Percentiles rank a stretch among this genome's conserved stretches.
Conservation (phyloP, 2,888 invertebrate species). For the Pardosa pseudoannulata region DNA sequence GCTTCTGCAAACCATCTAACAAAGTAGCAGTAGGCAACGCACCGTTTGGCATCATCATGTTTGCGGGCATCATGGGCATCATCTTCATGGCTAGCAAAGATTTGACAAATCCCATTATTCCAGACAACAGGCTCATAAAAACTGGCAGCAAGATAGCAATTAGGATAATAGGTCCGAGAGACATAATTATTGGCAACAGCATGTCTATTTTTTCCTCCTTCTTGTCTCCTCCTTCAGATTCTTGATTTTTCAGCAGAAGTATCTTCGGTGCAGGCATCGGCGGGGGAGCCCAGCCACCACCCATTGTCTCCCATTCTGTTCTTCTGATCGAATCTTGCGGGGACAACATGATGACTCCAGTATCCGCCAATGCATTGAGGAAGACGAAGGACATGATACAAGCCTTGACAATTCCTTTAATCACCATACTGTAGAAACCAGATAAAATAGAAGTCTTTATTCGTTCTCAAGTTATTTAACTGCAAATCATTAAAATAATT, state of each 20-base stretch:
- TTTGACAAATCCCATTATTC: constrained; percentile 57
- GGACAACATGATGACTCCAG: not conserved
- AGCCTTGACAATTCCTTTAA: constrained; percentile 1
- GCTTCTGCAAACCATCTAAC: not conserved
- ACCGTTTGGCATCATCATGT: constrained; percentile 17
- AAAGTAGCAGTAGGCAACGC: not conserved
- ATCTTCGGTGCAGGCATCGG: constrained; percentile 28
- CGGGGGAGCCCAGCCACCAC: constrained; percentile 17
- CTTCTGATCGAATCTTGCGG: constrained; percentile 16
- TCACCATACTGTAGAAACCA: constrained; percentile 32
- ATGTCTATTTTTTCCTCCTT: constrained; percentile 47
- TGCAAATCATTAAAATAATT: not conserved
- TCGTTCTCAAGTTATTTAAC: not conserved
- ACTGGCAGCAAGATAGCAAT: constrained; percentile 50
- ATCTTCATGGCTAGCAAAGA: constrained; percentile 51
- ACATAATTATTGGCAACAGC: constrained; percentile 44
- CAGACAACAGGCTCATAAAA: constrained; percentile 54
- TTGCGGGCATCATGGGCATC: constrained; percentile 22
- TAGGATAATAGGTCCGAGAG: constrained; percentile 50
- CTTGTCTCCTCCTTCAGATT: not conserved
- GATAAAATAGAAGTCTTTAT: constrained; percentile 19
- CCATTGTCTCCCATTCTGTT: constrained; percentile 40
- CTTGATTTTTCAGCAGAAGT: constrained; percentile 17
- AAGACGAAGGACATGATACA: constrained; percentile 22
- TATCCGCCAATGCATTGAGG: constrained; percentile 1